Evolutionary conservation across 2,888 invertebrate genomes (phyloP), one percentile per base, ranked within the genome.

Genomic region (Eupithecia vulgata): DNA sequence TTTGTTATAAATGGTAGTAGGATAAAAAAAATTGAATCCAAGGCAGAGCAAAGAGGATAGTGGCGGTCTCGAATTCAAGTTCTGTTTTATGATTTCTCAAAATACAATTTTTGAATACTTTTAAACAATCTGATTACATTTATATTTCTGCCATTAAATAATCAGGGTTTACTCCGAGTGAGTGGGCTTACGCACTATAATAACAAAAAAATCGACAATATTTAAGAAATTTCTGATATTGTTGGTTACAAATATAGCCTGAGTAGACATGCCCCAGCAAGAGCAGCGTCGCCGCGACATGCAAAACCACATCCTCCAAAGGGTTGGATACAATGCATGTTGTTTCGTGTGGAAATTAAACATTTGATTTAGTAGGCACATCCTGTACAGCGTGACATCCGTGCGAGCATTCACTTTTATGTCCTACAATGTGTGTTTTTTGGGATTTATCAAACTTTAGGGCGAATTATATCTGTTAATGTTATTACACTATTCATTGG

Each of bases 271-370:
- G 12, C 30, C 62, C 35, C 59, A 34, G 40, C 45, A 57, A 57
- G 30, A 30, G 13, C 35, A 42, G 21, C 10, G n/a, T 67, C 17
- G 34, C 71, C n/a, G 67, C 72, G 57, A 70, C 70, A 75, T 78
- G 76, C 74, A 78, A 79, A 79, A 76, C 71, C 73, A 71, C 74
- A 76, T 85, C 84, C 84, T 86, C 83, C 81, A 83, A 84, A 85
- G 83, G 86, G 84, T 67, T 85, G 84, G 81, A 78, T 80, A 90
- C 88, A 90, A 87, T 84, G 86, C 85, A 81, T 84, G 84, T 89
- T 88, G 88, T 90, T 87, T 87, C 87, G 84, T 78, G 86, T 89
- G 87, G 87, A 90, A 91, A 91, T 91, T 91, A 90, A 91, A 91
- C 89, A 90, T 91, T 91, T 90, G 90, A 90, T 89, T 90, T 89